Evolutionary conservation across 2,888 invertebrate genomes (phyloP).

Genomic region (Tortricodes alternella): DNA sequence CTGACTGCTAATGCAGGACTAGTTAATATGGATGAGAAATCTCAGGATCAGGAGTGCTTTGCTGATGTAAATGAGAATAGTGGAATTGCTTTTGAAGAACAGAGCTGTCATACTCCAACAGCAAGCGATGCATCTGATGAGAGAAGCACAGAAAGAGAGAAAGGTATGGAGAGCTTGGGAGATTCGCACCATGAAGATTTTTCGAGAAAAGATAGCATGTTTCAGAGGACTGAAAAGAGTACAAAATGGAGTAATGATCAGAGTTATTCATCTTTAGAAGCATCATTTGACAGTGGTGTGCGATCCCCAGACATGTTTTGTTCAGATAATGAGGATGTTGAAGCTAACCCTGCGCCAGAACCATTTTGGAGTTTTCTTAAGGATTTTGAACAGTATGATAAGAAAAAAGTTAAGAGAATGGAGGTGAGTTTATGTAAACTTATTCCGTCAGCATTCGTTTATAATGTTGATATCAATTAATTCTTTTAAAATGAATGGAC

Average conservation of each 20-base stretch:
- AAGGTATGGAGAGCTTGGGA: conserved; percentile 57
- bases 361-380: conserved; percentile 69
- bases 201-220: conserved; percentile 46
- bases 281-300: conserved; percentile 75
- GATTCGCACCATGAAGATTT: conserved; percentile 63
- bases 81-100: conserved; percentile 38
- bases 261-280: conserved; percentile 71
- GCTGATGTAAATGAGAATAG: conserved; percentile 37
- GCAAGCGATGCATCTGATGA: conserved; percentile 36
- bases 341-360: conserved; percentile 42
- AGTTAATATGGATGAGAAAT: conserved; percentile 50
- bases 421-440: conserved; percentile 52
- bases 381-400: conserved; percentile 68
- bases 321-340: conserved; percentile 81
- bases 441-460: neutral
- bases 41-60: conserved; percentile 40
- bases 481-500: no score
- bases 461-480: no score
- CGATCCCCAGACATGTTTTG: conserved; percentile 85
- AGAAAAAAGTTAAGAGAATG: conserved; percentile 63
- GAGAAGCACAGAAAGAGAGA: conserved; percentile 45
- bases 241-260: conserved; percentile 69
- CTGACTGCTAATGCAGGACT: conserved; percentile 54
- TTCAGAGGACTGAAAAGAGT: conserved; percentile 47
- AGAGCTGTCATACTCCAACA: conserved; percentile 32